These are phyloP conservation scores for Pristionchus exspectatus DNA, from an alignment of 2,888 invertebrate genomes.

Conservation along the genomic window DNA sequence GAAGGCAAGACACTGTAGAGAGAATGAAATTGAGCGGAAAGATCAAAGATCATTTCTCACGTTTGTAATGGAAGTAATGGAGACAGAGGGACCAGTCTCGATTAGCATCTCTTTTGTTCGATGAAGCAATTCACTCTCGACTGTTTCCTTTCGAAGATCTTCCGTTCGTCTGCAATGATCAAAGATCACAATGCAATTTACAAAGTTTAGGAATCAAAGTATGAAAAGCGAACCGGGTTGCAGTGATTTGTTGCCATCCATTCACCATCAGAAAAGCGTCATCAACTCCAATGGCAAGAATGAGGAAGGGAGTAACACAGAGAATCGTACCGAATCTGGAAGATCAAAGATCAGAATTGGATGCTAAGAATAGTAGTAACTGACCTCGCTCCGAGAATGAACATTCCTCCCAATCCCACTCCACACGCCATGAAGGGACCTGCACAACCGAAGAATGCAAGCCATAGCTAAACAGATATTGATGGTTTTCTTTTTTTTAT, in stretches of 20 bases:
- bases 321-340: conserved; percentile 76
- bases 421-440: conserved; percentile 78
- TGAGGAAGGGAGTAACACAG: conserved; percentile 76
- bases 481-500: no score
- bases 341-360: conserved; percentile 42
- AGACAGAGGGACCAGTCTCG: conserved; percentile 70
- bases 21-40: neutral
- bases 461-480: conserved; percentile 63
- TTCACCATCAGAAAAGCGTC: conserved; percentile 77
- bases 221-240: conserved; percentile 49
- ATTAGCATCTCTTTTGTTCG: conserved; percentile 68
- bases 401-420: conserved; percentile 68
- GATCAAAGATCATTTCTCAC: conserved; percentile 52
- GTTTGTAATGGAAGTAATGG: conserved; percentile 77
- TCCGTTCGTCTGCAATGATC: conserved; percentile 34
- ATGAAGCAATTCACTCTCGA: conserved; percentile 60
- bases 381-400: conserved; percentile 71
- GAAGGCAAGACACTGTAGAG: conserved; percentile 43
- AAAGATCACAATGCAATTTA: neutral
- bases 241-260: conserved; percentile 74
- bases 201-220: neutral
- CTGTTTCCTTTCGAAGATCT: neutral
- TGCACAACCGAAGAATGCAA: conserved; percentile 75
- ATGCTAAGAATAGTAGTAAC: neutral
- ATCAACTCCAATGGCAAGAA: conserved; percentile 77